Evolutionary conservation across 1,140 invertebrate species (phyloP).

Genomic region (Eumeta japonica): DNA sequence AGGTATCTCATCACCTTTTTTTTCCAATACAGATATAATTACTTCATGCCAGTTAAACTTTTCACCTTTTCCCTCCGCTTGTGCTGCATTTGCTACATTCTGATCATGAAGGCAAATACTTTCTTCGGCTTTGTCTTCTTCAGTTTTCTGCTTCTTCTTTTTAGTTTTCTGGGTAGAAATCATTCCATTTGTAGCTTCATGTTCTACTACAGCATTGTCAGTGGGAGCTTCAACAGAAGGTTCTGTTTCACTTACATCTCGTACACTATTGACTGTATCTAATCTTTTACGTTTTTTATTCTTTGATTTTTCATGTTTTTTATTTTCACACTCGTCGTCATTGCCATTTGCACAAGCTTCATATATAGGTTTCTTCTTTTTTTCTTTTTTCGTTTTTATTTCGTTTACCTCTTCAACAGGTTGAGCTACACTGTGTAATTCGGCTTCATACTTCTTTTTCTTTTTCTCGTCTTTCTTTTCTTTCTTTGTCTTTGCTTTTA

Average conservation of each 20-base stretch:
- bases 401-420: conserved; percentile 19
- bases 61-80: conserved; percentile 19
- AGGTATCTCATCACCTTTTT: conserved; percentile 45
- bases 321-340: conserved; percentile 19
- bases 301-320: conserved; percentile 27
- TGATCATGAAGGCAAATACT: conserved; percentile 45
- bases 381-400: conserved; percentile 31
- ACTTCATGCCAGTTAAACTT: conserved; percentile 50
- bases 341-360: conserved; percentile 13
- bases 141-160: conserved; percentile 35
- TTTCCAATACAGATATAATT: conserved; percentile 40
- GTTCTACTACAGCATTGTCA: conserved; percentile 13
- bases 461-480: conserved; percentile 59
- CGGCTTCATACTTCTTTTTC: conserved; percentile 51
- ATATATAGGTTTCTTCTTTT: conserved; percentile 27
- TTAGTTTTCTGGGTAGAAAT: conserved; percentile 17
- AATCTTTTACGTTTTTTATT: conserved; percentile 46
- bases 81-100: conserved; percentile 38
- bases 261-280: conserved; percentile 31
- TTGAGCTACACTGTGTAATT: conserved; percentile 36
- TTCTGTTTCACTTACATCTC: no score
- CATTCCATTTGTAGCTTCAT: conserved; percentile 14
- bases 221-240: no score
- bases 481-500: conserved; percentile 51
- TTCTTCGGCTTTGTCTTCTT: conserved; percentile 23